Percentiles rank a stretch among this genome's conserved stretches.
phyloP scores from a whole-genome alignment of 2,113 vertebrate species.

The Todiramphus chloris region DNA sequence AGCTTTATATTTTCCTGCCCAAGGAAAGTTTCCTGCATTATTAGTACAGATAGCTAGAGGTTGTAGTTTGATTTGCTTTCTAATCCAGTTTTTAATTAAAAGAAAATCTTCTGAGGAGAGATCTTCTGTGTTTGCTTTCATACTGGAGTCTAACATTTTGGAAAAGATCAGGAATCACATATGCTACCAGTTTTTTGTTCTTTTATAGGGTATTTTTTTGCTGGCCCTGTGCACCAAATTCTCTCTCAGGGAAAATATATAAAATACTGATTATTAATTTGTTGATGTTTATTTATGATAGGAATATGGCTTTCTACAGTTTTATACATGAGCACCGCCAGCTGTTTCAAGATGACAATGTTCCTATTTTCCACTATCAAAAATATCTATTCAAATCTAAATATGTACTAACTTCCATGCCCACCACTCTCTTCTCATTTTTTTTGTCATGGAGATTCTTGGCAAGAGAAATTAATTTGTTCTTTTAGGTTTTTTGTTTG shows the following conservation, averaged over 20 bases:
- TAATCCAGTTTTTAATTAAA: slow-evolving; percentile 45
- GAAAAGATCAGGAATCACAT: neutral
- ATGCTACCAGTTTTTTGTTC: neutral
- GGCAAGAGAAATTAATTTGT: neutral
- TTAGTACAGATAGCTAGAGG: neutral
- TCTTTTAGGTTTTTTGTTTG: neutral
- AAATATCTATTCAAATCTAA: neutral
- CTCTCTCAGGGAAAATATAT: neutral
- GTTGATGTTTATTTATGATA: neutral
- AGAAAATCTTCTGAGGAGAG: neutral
- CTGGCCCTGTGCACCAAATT: neutral
- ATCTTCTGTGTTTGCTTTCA: slow-evolving; percentile 13
- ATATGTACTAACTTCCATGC: neutral
- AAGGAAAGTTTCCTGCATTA: neutral
- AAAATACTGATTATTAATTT: neutral
- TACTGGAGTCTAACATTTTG: neutral
- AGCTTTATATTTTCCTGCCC: neutral
- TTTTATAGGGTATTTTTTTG: neutral
- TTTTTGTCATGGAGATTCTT: neutral
- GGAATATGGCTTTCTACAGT: neutral
- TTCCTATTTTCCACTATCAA: neutral
- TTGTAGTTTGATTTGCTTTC: slow-evolving; percentile 16
- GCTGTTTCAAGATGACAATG: neutral
- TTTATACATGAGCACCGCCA: neutral
- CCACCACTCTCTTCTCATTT: neutral